Evolutionary conservation across 2,113 vertebrate species (phyloP).

Genomic region (Triplophysa rosa): DNA sequence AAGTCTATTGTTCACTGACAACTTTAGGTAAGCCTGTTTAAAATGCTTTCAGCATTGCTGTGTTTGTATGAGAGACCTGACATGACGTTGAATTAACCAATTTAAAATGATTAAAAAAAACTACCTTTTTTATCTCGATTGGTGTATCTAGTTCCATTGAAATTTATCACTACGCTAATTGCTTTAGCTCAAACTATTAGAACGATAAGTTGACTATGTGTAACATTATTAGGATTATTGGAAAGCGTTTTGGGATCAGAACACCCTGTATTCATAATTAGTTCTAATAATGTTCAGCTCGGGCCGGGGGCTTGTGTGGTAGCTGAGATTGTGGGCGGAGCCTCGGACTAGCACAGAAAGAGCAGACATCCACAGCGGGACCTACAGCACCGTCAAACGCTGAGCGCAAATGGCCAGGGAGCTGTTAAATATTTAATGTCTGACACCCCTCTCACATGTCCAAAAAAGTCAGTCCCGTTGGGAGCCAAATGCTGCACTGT

Average conservation of each 20-base stretch:
- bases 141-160: neutral
- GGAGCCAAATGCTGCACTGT: constrained; percentile 53
- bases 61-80: no score
- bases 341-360: constrained; percentile 1
- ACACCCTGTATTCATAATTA: constrained; percentile 29
- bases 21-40: neutral
- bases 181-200: no score
- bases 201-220: no score
- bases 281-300: neutral
- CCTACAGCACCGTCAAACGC: constrained; percentile 39
- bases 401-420: constrained; percentile 54
- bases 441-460: constrained; percentile 57
- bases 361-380: constrained; percentile 31
- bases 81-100: no score
- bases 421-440: constrained; percentile 62
- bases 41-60: no score
- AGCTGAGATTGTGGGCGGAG: constrained; percentile 39
- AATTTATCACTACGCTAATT: neutral
- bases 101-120: no score
- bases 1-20: constrained; percentile 29
- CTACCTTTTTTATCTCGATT: no score
- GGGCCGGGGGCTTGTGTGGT: constrained; percentile 23
- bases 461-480: constrained; percentile 36
- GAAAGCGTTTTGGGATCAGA: constrained; percentile 22
- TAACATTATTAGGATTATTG: no score